These are phyloP conservation scores for Pseudochirops corinnae DNA, from an alignment of 2,797 vertebrate genomes.

Conservation along the genomic window DNA sequence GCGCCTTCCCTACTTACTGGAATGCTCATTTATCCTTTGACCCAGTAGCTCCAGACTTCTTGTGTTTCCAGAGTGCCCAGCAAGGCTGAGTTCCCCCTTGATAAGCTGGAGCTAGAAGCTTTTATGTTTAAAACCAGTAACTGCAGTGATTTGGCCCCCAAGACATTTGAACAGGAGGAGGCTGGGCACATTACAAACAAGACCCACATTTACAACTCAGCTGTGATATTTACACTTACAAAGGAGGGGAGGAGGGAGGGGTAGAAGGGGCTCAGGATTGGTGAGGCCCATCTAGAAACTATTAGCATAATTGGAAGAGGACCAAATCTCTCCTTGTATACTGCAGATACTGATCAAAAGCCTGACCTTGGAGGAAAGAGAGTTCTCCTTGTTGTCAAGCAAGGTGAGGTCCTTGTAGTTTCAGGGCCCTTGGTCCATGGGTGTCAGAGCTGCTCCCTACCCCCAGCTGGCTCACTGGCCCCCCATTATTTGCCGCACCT, in stretches of 20 bases:
- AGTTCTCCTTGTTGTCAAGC: conserved; percentile 49
- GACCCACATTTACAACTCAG: conserved; percentile 78
- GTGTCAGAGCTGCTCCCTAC: conserved; percentile 37
- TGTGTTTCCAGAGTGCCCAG: conserved; percentile 47
- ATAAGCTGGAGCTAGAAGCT: background rate
- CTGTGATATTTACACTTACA: conserved; percentile 64
- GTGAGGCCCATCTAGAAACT: conserved; percentile 65
- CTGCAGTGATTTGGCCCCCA: conserved; percentile 79
- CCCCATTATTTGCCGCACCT: conserved; percentile 66
- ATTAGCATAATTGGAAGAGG: conserved; percentile 49
- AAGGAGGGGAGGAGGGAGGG: conserved; percentile 50
- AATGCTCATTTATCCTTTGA: conserved; percentile 17
- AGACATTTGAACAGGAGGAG: conserved; percentile 72
- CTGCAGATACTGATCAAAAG: conserved; percentile 51
- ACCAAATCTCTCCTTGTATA: conserved; percentile 59
- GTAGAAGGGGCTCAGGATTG: conserved; percentile 51
- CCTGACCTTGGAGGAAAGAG: conserved; percentile 62
- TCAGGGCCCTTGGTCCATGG: conserved; percentile 32
- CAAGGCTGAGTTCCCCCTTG: conserved; percentile 18
- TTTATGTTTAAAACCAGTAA: conserved; percentile 73
- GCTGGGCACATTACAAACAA: conserved; percentile 79
- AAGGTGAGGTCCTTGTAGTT: conserved; percentile 44
- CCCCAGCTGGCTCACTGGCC: conserved; percentile 40
- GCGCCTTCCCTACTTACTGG: conserved; percentile 1
- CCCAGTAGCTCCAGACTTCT: conserved; percentile 12